These are phyloP conservation scores for Leptinotarsa rubiginosa DNA, from an alignment of 2,888 invertebrate genomes.

Conservation along the genomic window DNA sequence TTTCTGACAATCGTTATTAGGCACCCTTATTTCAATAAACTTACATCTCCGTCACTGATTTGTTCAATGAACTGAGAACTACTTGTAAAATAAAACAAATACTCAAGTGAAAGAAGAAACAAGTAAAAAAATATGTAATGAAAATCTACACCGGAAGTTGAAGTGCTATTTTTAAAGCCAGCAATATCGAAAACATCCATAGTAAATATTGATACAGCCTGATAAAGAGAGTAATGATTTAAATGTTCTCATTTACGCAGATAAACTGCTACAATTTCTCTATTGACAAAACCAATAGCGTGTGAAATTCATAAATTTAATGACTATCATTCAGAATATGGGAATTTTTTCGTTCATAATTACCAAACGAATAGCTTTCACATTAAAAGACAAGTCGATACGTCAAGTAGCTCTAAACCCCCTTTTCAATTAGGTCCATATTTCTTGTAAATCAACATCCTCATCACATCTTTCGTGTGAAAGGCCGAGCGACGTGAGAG, in stretches of 20 bases:
- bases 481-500: neutral
- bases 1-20: no score
- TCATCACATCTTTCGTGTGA: neutral
- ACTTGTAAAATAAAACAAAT: slow-evolving; percentile 19
- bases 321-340: slow-evolving; percentile 34
- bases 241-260: slow-evolving; percentile 36
- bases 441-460: slow-evolving; percentile 14
- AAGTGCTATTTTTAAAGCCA: slow-evolving; percentile 39
- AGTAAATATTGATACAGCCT: slow-evolving; percentile 41
- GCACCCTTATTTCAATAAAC: neutral
- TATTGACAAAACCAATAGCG: slow-evolving; percentile 37
- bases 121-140: slow-evolving; percentile 31
- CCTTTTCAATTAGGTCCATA: neutral
- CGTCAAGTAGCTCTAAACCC: neutral
- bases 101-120: slow-evolving; percentile 21
- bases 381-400: slow-evolving; percentile 2
- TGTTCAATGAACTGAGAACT: slow-evolving; percentile 20
- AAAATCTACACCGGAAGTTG: slow-evolving; percentile 42
- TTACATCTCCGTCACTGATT: neutral
- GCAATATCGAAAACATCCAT: slow-evolving; percentile 32
- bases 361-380: slow-evolving; percentile 8
- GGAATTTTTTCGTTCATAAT: slow-evolving; percentile 39
- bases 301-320: slow-evolving; percentile 39
- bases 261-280: slow-evolving; percentile 39
- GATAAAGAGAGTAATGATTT: slow-evolving; percentile 41